Evolutionary conservation across 23 tunicate species (phyloP).

Genomic region (Halocynthia aurantium): DNA sequence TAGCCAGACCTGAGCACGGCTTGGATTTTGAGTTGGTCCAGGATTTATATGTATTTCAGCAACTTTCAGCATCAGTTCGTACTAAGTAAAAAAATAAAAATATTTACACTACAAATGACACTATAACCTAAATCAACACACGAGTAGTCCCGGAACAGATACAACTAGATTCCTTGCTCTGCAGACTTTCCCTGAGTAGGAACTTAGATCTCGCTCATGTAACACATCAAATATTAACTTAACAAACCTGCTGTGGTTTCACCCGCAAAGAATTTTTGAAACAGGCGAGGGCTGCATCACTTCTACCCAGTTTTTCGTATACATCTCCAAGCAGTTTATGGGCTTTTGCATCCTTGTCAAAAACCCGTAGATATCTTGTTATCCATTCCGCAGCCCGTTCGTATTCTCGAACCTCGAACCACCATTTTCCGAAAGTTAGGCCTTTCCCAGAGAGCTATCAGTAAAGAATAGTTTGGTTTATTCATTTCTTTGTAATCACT

Average conservation of each 20-base stretch:
- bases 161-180: background rate
- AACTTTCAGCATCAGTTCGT: conserved; percentile 55
- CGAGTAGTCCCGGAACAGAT: background rate
- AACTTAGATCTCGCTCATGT: background rate
- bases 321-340: conserved; percentile 76
- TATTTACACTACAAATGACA: background rate
- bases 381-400: conserved; percentile 70
- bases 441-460: conserved; percentile 69
- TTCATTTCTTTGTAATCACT: background rate
- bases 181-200: background rate
- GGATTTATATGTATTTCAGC: conserved; percentile 72
- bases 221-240: no score
- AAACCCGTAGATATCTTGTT: conserved; percentile 30
- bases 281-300: conserved; percentile 47
- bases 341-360: conserved; percentile 78
- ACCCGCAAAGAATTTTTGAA: conserved; percentile 62
- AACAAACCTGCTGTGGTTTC: conserved; percentile 61
- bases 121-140: background rate
- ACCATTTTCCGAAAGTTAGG: conserved; percentile 59
- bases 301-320: conserved; percentile 53
- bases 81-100: conserved; percentile 30
- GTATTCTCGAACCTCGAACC: conserved; percentile 54
- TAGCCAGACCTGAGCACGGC: conserved; percentile 79
- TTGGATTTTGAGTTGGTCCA: conserved; percentile 69
- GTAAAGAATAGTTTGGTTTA: conserved; percentile 3